Base-by-base conservation (phyloP, 1,140 invertebrate species). In the Trichonephila clavipes region DNA sequence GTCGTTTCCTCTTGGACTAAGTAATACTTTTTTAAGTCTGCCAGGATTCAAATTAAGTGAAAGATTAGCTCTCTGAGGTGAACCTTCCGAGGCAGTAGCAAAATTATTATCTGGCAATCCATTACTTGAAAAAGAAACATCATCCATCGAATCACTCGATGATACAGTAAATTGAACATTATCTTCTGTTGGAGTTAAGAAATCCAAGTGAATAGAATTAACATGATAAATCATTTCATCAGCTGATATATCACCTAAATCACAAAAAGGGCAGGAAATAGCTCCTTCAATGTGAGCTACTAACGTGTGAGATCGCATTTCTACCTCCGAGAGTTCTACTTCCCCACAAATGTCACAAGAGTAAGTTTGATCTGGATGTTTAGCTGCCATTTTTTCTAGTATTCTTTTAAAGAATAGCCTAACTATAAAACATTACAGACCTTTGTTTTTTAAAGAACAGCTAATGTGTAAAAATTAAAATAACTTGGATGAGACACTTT, bases 281-380 rank as follows among this genome's bases (percentile, higher is more conserved):
- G 97, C 97, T 8, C 97, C 97, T 93, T 98, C 97, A 7, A 98
- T 96, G 96, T 98, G 98, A 95, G 97, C 97, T 44, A 97, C 96
- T 61, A 97, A 96, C 94, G 97, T 97, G 95, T 98, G 98, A 34
- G 97, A 96, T 94, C 97, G 96, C 97, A 98, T 97, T 94, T 97
- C 97, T 83, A 97, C 97, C 95, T 98, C 97, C 64, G 97, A 97
- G 83, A 98, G 96, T 61, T 97, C 97, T 95, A 98, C 97, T 86
- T 97, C 96, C 18, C 98, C 98, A 95, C 98, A 98, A 93, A 98
- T 97, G 95, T 98, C 97, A 95, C 98, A 98, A 62, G 97, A 97
- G 95, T 97, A 97, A 95, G 95, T 94, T 16, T 95, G 86, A 87
- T 96, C 95, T 62, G 95, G 95, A 95, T 95, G 94, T 87, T 96